A percentile compares a stretch with the other conserved stretches of the same genome.
Evolutionary conservation across 1,140 invertebrate genomes (phyloP).

Genomic region (Carcinoscorpius rotundicauda): DNA sequence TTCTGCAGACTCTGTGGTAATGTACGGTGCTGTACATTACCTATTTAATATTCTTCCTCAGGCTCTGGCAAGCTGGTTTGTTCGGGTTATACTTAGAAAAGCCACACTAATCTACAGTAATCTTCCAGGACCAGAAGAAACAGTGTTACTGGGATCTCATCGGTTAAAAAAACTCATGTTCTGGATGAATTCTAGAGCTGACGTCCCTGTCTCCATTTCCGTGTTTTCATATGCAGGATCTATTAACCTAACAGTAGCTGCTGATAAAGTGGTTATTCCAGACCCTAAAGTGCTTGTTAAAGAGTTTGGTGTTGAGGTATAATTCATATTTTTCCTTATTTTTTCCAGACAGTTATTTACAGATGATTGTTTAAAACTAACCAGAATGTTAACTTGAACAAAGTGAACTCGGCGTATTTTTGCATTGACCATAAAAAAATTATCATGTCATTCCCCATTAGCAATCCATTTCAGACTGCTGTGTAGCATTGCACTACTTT

Average conservation of each 20-base stretch:
- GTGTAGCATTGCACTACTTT: no score
- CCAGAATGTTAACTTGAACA: no score
- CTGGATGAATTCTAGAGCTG: conserved; percentile 36
- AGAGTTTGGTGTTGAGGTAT: conserved; percentile 31
- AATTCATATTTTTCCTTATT: no score
- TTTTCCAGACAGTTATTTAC: no score
- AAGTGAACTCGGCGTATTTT: no score
- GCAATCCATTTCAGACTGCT: no score
- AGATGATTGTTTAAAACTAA: no score
- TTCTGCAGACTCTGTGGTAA: conserved; percentile 40
- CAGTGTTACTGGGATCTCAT: conserved; percentile 31
- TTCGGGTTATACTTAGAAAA: conserved; percentile 24
- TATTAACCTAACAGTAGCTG: conserved; percentile 38
- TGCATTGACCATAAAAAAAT: no score
- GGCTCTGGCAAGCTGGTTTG: conserved; percentile 24
- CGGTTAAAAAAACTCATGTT: conserved; percentile 38
- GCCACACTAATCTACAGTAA: conserved; percentile 37
- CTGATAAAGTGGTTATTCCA: conserved; percentile 35
- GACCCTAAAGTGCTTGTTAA: conserved; percentile 30
- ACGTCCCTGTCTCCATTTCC: conserved; percentile 39
- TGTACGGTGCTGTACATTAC: conserved; percentile 37
- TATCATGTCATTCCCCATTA: no score
- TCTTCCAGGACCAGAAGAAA: conserved; percentile 38
- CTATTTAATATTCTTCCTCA: conserved; percentile 30
- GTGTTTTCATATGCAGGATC: conserved; percentile 42